phyloP scores from a whole-genome alignment of 2,797 vertebrate genomes.

The Potorous gilbertii region DNA sequence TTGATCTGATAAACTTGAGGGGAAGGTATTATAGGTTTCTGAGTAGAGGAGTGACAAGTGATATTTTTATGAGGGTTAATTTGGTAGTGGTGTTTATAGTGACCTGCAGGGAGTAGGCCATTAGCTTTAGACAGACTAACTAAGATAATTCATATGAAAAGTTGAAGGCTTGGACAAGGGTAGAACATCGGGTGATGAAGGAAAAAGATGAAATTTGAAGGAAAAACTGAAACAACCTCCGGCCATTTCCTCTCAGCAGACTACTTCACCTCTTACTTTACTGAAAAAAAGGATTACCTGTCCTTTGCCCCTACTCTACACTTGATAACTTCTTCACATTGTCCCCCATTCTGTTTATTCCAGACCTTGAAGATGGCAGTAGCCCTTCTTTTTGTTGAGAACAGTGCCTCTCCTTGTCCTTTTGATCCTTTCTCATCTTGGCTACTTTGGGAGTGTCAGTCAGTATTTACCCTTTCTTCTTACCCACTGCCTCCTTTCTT shows the following conservation, averaged over 20 bases:
- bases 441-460: neutral
- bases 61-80: neutral
- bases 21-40: neutral
- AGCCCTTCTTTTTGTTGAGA: neutral
- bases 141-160: neutral
- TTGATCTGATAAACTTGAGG: neutral
- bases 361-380: neutral
- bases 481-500: neutral
- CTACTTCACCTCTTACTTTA: neutral
- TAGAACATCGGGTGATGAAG: neutral
- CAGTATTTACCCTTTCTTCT: neutral
- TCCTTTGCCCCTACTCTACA: neutral
- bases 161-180: neutral
- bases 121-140: neutral
- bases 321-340: neutral
- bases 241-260: neutral
- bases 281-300: neutral
- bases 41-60: neutral
- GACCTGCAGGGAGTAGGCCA: neutral
- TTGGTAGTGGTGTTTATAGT: neutral
- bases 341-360: neutral
- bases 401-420: neutral
- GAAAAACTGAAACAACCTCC: neutral
- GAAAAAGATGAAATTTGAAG: neutral
- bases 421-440: neutral